phyloP scores from a whole-genome alignment of 2,113 vertebrate genomes.

The Condylura cristata region DNA sequence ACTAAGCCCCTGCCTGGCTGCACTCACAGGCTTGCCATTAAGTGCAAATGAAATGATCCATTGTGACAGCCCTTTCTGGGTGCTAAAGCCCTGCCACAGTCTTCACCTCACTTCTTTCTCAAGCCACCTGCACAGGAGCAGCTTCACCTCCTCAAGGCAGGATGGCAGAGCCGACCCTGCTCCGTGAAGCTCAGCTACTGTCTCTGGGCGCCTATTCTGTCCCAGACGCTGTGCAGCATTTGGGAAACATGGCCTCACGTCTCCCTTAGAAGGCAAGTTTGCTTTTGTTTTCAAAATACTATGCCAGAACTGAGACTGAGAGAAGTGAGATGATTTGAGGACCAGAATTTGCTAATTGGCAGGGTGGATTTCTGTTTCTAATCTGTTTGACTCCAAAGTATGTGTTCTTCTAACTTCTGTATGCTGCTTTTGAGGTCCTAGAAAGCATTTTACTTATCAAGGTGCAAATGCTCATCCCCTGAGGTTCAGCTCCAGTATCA shows the following conservation, averaged over 20 bases:
- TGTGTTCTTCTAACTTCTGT: background rate
- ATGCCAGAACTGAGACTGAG: background rate
- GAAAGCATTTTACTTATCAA: too few relatives aligned
- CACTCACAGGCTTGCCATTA: background rate
- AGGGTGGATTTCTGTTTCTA: background rate
- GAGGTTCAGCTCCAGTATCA: too few relatives aligned
- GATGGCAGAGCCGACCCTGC: background rate
- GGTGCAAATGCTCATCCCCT: too few relatives aligned
- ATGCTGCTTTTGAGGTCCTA: background rate
- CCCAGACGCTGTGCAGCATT: background rate
- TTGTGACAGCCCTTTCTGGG: background rate
- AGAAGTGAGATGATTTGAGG: background rate
- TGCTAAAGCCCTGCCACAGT: background rate
- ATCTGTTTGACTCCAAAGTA: background rate
- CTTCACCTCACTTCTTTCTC: background rate
- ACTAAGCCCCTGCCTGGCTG: background rate
- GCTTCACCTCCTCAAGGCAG: background rate
- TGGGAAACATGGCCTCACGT: background rate
- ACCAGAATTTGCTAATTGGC: background rate
- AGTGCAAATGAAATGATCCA: background rate
- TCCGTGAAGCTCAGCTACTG: accelerated
- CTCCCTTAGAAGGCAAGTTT: background rate
- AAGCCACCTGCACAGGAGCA: background rate
- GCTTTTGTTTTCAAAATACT: background rate
- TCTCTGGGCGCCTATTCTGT: background rate